Evolutionary conservation across 1,140 invertebrate species (phyloP).

Genomic region (Scaptomyza hsui): DNA sequence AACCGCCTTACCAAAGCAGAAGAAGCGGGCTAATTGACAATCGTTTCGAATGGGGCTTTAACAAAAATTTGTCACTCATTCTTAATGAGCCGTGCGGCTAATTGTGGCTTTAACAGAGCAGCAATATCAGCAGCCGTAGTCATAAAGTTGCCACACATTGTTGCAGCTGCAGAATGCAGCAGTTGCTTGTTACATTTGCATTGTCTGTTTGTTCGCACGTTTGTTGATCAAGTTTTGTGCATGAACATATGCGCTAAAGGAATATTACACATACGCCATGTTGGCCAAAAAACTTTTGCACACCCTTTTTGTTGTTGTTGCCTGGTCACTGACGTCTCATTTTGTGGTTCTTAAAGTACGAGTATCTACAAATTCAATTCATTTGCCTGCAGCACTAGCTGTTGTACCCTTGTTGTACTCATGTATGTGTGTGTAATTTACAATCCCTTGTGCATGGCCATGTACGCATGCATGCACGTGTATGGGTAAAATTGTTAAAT

Average conservation of each 20-base stretch:
- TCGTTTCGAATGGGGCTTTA: slow-evolving; percentile 40
- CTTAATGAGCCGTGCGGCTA: slow-evolving; percentile 65
- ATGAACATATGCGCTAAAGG: slow-evolving; percentile 56
- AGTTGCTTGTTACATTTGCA: slow-evolving; percentile 58
- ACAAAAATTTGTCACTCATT: slow-evolving; percentile 46
- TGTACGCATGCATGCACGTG: slow-evolving; percentile 65
- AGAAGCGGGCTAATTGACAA: slow-evolving; percentile 70
- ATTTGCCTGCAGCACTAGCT: slow-evolving; percentile 44
- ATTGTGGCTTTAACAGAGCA: slow-evolving; percentile 43
- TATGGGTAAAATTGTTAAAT: slow-evolving; percentile 80
- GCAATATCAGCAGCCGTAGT: slow-evolving; percentile 6
- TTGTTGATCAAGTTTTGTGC: slow-evolving; percentile 65
- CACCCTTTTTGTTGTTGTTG: slow-evolving; percentile 58
- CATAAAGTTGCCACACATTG: slow-evolving; percentile 17
- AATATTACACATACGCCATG: slow-evolving; percentile 77
- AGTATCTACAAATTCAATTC: slow-evolving; percentile 50
- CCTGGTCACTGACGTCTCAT: slow-evolving; percentile 48
- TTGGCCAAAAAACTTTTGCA: slow-evolving; percentile 66
- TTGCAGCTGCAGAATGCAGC: slow-evolving; percentile 11
- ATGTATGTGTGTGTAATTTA: slow-evolving; percentile 65
- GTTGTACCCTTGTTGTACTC: background rate
- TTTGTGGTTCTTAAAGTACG: slow-evolving; percentile 45
- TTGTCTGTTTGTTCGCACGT: slow-evolving; percentile 40
- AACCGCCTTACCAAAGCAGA: slow-evolving; percentile 55
- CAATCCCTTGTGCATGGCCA: slow-evolving; percentile 65